Base-by-base conservation (phyloP, 53 echinoderm and acorn worm species). In the Henricia sp. region DNA sequence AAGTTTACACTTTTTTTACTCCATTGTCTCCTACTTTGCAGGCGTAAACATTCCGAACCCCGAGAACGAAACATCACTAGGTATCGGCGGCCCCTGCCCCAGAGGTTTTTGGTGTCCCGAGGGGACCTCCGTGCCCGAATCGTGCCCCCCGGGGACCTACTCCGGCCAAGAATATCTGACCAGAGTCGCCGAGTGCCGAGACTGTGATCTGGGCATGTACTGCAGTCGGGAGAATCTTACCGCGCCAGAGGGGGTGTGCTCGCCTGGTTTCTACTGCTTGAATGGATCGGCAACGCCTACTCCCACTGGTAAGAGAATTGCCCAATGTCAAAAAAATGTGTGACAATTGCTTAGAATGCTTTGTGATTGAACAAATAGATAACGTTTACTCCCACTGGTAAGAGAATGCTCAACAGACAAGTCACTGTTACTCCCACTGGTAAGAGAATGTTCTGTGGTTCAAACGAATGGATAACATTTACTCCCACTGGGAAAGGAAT, bases 71-170 rank as follows among this genome's bases (percentile, higher is more conserved):
- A 96, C 97, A 1, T 88, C 90, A 20, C 91, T 90, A 21, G 97
- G 97, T 26, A 94, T 92, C 6, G 97, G 97, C 51, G 97, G 97
- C 5, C 97, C 97, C 0, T 96, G 97, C 64, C 97, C 97, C 1
- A 66, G 51, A 19, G 97, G 97, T 28, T 96, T 92, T 84, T 96
- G 64, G 90, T 94, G 94, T 59, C 90, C 92, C 2, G 52, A 85
- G 44, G 85, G 88, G 65, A 96, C 94, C 71, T 85, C 87, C 43
- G 85, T 80, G 25, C 94, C 97, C 2, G 60, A 69, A 20, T 82
- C 94, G 5, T 96, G 97, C 62, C 84, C 82, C 19, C 90, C 92
- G 13, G 97, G 97, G 39, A 96, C 97, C 62, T 96, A 94, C 90
- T 96, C 97, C 0, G 97, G 92, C 51, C 58, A 52, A 65, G 53